Evolutionary conservation across 2,113 vertebrate species (phyloP), one percentile per base, ranked within the genome.

Genomic region (Centropus unirufus): DNA sequence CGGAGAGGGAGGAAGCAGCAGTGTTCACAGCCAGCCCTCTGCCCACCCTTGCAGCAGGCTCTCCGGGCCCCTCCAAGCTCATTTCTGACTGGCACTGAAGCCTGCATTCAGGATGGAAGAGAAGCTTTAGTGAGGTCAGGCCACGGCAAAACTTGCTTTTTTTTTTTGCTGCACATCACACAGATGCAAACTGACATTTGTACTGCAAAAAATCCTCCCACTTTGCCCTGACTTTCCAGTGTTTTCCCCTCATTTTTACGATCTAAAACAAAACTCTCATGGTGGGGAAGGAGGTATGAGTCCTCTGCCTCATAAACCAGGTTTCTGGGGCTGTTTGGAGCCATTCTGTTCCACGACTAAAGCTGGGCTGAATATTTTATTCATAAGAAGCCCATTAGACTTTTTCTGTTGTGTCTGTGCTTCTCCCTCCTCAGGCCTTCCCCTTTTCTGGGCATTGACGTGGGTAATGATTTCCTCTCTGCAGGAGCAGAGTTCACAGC

Each of bases 381-480:
- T 88, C 51, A n/a, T 88, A 90, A 86, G 4, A 6, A 83, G 26
- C 32, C 74, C 0, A 0, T 70, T 69, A 74, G 75, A 30, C 7
- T 95, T 83, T 76, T 90, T 67, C 89, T 64, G 39, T 70, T 15
- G 27, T 85, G 55, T 81, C 86, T 90, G 39, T 57, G 32, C 39
- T 83, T 59, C 68, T 91, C 39, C 76, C 47, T 87, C 30, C 55
- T 40, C 51, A 66, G 51, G 8, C 30, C 83, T 62, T 70, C 34
- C 46, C 32, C 34, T 58, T 51, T 32, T 8, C 24, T 36, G 68
- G 83, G 47, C 77, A 86, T 1, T 95, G 93, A 83, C 8, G 61
- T 81, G 69, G 47, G 81, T 90, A 92, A 92, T 78, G 52, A 92
- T 81, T 87, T 90, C 66, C 77, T 95, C 84, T 81, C 73, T 47